Evolutionary conservation across 2,888 invertebrate species (phyloP).

Genomic region (Caprella mutica): DNA sequence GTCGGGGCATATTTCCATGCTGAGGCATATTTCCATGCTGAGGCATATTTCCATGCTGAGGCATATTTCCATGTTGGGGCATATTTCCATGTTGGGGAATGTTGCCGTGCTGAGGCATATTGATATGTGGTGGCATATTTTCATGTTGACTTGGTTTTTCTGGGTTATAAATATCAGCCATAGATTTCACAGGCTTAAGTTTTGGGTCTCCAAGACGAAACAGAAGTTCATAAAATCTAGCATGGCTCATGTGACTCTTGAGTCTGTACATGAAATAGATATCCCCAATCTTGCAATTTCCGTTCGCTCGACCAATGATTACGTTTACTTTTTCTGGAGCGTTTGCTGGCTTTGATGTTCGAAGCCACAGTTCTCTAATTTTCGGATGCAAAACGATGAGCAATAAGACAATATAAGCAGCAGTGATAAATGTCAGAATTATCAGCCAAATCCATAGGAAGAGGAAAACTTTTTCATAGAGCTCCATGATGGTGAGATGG

Average conservation of each 20-base stretch:
- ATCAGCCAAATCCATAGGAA: constrained; percentile 31
- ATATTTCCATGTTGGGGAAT: too few relatives aligned
- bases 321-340: constrained; percentile 13
- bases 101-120: too few relatives aligned
- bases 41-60: constrained; percentile 10
- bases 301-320: constrained; percentile 9
- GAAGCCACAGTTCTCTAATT: constrained; percentile 17
- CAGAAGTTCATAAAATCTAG: constrained; percentile 25
- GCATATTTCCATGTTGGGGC: constrained; percentile 7
- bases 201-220: constrained; percentile 18
- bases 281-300: constrained; percentile 30
- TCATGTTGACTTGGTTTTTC: neutral
- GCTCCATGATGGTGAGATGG: constrained; percentile 32
- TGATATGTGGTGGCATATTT: too few relatives aligned
- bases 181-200: too few relatives aligned
- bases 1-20: too few relatives aligned
- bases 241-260: constrained; percentile 28
- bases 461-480: constrained; percentile 31
- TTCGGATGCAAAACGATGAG: constrained; percentile 22
- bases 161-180: neutral
- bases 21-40: too few relatives aligned
- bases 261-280: constrained; percentile 29
- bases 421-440: constrained; percentile 25
- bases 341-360: constrained; percentile 21
- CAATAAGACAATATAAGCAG: constrained; percentile 25